Conservation (phyloP, 2,888 invertebrate genomes). For the Andrena haemorrhoa region DNA sequence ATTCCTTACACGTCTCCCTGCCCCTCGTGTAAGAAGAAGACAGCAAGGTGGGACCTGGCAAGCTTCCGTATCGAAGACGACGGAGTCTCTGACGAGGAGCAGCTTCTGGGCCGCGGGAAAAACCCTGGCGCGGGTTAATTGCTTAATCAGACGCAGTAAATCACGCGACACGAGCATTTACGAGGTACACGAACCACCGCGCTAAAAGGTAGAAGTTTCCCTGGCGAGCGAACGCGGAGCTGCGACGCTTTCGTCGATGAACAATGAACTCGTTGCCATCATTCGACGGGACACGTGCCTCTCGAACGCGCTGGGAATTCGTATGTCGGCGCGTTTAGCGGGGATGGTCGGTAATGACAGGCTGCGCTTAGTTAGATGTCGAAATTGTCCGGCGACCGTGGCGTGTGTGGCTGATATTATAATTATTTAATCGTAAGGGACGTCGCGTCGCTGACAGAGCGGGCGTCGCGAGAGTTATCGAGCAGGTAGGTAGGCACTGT, state of each 20-base stretch:
- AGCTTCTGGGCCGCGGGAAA: conserved; percentile 67
- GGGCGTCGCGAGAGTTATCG: neutral
- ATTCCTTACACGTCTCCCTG: conserved; percentile 71
- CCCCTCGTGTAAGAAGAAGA: conserved; percentile 2
- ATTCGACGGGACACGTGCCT: neutral
- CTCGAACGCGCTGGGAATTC: conserved; percentile 24
- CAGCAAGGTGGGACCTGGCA: conserved; percentile 36
- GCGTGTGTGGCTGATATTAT: conserved; percentile 29
- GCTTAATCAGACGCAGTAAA: conserved; percentile 84
- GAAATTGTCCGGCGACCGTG: conserved; percentile 24
- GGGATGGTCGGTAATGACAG: conserved; percentile 28
- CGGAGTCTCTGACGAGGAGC: conserved; percentile 74
- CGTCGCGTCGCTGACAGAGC: neutral
- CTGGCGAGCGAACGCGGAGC: neutral
- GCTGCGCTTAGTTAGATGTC: conserved; percentile 23
- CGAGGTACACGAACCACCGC: conserved; percentile 44
- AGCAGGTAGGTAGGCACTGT: neutral
- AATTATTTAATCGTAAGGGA: conserved; percentile 41
- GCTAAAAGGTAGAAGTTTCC: conserved; percentile 6
- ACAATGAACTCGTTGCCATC: conserved; percentile 28
- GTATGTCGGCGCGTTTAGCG: neutral
- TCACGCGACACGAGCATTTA: conserved; percentile 81
- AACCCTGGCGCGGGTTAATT: conserved; percentile 79
- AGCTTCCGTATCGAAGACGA: conserved; percentile 64
- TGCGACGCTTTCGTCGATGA: neutral